phyloP scores from a whole-genome alignment of 2,797 vertebrate genomes.

The Lates japonicus region DNA sequence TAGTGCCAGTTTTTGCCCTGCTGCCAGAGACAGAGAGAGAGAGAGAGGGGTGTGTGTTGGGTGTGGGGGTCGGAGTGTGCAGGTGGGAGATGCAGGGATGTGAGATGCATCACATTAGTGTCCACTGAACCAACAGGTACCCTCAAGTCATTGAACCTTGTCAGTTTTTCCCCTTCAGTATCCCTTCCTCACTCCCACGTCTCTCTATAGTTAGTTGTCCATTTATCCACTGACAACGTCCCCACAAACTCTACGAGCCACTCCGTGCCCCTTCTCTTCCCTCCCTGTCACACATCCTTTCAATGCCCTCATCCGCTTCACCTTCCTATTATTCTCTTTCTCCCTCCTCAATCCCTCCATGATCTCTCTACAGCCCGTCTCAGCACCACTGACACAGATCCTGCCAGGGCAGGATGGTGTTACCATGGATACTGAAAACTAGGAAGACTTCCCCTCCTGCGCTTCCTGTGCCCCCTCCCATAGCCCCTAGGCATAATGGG shows the following conservation, averaged over 20 bases:
- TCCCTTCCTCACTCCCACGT: not conserved
- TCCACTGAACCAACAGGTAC: slow-evolving; percentile 11
- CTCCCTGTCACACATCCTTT: slow-evolving; percentile 2
- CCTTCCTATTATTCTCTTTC: slow-evolving; percentile 6
- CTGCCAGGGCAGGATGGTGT: slow-evolving; percentile 70
- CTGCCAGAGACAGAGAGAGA: slow-evolving; percentile 7
- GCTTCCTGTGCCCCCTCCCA: slow-evolving; percentile 42
- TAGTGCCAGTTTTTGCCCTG: slow-evolving; percentile 30
- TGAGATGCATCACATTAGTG: slow-evolving; percentile 3
- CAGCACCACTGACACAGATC: slow-evolving; percentile 69
- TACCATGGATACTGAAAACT: slow-evolving; percentile 79
- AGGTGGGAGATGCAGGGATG: slow-evolving; percentile 1
- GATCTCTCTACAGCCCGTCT: slow-evolving; percentile 38
- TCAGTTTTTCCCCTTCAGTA: slow-evolving; percentile 8
- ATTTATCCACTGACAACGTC: slow-evolving; percentile 16
- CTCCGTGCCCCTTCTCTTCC: not conserved
- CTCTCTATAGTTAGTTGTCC: slow-evolving; percentile 5
- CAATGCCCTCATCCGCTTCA: not conserved
- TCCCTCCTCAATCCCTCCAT: slow-evolving; percentile 11
- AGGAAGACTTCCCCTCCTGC: slow-evolving; percentile 43
- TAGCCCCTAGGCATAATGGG: slow-evolving; percentile 55
- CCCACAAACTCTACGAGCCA: not conserved
- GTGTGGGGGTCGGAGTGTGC: not conserved
- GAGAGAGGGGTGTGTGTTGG: slow-evolving; percentile 7
- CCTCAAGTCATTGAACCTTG: slow-evolving; percentile 9